phyloP scores from a whole-genome alignment of 2,888 invertebrate species.

The Athalia circularis region DNA sequence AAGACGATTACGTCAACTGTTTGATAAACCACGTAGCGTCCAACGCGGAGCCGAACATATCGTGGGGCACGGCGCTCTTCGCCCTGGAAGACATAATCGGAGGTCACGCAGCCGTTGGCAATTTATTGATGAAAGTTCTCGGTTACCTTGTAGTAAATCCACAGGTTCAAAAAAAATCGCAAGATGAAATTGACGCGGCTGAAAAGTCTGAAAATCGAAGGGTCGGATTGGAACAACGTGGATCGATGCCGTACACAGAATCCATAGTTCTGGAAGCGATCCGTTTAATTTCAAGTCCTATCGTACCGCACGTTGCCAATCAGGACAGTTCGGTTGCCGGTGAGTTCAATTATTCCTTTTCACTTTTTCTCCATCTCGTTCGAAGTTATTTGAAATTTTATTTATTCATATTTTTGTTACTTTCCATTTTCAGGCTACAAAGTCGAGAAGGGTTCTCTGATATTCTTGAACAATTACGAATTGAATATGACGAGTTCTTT shows the following conservation, averaged over 20 bases:
- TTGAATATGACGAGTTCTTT: slow-evolving; percentile 79
- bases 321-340: slow-evolving; percentile 79
- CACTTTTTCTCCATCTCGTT: background rate
- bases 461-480: slow-evolving; percentile 82
- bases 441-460: slow-evolving; percentile 79
- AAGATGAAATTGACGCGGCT: slow-evolving; percentile 75
- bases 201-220: slow-evolving; percentile 50
- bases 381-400: background rate
- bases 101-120: slow-evolving; percentile 81
- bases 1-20: slow-evolving; percentile 78
- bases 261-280: slow-evolving; percentile 79
- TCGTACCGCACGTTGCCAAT: slow-evolving; percentile 82
- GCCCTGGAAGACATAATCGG: slow-evolving; percentile 77
- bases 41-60: slow-evolving; percentile 72
- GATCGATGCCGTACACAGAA: slow-evolving; percentile 78
- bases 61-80: slow-evolving; percentile 77
- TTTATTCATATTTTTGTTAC: slow-evolving; percentile 48
- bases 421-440: slow-evolving; percentile 75
- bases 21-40: slow-evolving; percentile 76
- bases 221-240: slow-evolving; percentile 73
- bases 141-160: slow-evolving; percentile 76
- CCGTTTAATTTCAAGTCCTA: slow-evolving; percentile 80
- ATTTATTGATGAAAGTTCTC: slow-evolving; percentile 78
- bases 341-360: slow-evolving; percentile 65
- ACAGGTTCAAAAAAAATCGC: slow-evolving; percentile 76